Percentiles rank a stretch among this genome's conserved stretches.
Evolutionary conservation across 2,888 invertebrate genomes (phyloP).

Genomic region (Himalopsyche kuldschensis): DNA sequence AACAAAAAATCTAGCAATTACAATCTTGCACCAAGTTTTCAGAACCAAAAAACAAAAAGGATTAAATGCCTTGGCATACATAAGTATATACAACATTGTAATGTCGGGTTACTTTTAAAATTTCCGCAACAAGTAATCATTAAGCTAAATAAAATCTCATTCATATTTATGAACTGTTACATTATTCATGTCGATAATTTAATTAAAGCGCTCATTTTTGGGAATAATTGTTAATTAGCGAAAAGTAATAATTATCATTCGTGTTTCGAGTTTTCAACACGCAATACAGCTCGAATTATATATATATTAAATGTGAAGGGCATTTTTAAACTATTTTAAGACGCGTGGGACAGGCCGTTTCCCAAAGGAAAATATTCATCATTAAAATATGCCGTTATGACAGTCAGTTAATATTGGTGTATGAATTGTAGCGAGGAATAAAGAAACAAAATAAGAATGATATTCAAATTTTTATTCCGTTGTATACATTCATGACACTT

Average conservation of each 20-base stretch:
- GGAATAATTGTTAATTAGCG: constrained; percentile 1
- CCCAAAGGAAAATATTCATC: neutral
- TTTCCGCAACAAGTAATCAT: neutral
- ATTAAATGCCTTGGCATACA: no score
- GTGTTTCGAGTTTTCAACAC: neutral
- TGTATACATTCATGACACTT: no score
- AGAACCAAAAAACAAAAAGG: no score
- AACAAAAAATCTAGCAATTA: no score
- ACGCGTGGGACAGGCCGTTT: neutral
- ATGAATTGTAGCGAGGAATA: no score
- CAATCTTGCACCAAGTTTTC: no score
- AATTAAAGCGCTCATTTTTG: neutral
- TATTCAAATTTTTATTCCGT: no score
- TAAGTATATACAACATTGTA: no score
- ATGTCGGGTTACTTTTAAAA: neutral
- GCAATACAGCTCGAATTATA: neutral
- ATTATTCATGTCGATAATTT: neutral
- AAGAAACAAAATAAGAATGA: no score
- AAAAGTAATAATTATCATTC: neutral
- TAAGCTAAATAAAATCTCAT: neutral
- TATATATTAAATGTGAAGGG: neutral
- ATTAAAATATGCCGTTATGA: neutral
- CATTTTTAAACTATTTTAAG: neutral
- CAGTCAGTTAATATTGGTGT: no score
- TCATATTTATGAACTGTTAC: neutral